Conservation (phyloP, 2,797 vertebrate species). For the Cygnus olor region DNA sequence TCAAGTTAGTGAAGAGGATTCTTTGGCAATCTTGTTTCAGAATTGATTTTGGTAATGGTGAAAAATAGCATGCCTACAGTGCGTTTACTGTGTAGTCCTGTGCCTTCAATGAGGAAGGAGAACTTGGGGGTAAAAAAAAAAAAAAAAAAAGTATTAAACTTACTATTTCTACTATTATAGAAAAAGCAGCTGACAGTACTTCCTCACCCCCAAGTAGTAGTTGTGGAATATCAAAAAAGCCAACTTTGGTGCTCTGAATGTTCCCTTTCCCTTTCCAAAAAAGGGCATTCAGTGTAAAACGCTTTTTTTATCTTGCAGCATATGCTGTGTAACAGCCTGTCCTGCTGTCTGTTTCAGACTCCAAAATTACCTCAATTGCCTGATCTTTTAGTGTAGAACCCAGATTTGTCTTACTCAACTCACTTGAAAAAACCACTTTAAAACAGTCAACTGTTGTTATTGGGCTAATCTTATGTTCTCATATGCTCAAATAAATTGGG, state of each 20-base stretch:
- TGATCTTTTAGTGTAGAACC: not conserved
- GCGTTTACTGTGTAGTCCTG: not conserved
- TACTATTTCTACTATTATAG: not conserved
- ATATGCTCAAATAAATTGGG: not conserved
- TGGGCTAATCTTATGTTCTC: not conserved
- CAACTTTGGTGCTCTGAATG: not conserved
- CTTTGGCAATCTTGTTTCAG: not conserved
- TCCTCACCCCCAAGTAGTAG: not conserved
- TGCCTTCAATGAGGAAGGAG: not conserved
- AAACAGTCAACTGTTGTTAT: not conserved
- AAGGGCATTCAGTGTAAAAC: not conserved
- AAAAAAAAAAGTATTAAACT: not conserved
- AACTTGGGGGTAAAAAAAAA: not conserved
- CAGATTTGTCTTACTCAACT: not conserved
- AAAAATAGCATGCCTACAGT: not conserved
- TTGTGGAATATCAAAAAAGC: not conserved
- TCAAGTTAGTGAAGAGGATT: not conserved
- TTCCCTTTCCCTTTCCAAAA: not conserved
- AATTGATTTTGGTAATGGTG: not conserved
- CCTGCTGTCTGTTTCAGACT: not conserved
- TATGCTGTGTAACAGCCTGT: not conserved
- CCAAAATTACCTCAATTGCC: not conserved
- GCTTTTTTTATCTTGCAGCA: not conserved
- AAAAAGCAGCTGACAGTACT: not conserved
- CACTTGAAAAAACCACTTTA: not conserved